Evolutionary conservation across 2,797 vertebrate species (phyloP), one percentile per base, ranked within the genome.

Genomic region (Cyprinella venusta): DNA sequence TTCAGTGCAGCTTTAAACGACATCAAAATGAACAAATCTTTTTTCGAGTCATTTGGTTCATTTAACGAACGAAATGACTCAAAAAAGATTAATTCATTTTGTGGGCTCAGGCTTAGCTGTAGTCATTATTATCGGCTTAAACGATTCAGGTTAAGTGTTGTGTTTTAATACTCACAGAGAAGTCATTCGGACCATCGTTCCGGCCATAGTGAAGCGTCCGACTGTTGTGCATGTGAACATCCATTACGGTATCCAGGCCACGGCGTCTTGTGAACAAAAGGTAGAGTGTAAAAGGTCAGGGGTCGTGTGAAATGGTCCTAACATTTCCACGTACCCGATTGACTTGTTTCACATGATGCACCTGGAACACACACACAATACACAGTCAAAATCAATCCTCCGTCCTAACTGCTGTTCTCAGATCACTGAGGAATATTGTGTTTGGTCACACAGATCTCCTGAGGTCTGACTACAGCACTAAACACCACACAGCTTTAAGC

Each of bases 161-260:
- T 18, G 52, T 76, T 24, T 18, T 63, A 18, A 56, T 82, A 86
- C 85, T 85, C 42, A 87, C 86, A 24, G 83, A 30, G 61, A 30
- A 30, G 61, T 1, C 13, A 0, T 16, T 63, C 0, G 2, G 65
- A 8, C 40, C 76, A 36, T 82, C 61, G 18, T 88, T 88, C 33
- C 84, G 81, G 30, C 70, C 24, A 42, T 86, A 86, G 48, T 82
- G 75, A 84, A 45, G 78, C 12, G 18, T 42, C 16, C 76, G 56
- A 30, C 76, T 89, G 56, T 81, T 59, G 40, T 76, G 83, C 54
- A 84, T 26, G 7, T 84, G 83, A 21, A 86, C 16, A 5, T 89
- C 85, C 88, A 89, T 89, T 61, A 85, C 64, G 40, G 81, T 24
- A 13, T 80, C 70, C 18, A 76, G 56, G 50, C 21, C 63, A 75